Evolutionary conservation across 1,140 invertebrate species (phyloP), one percentile per base, ranked within the genome.

Genomic region (Chlorops oryzae): DNA sequence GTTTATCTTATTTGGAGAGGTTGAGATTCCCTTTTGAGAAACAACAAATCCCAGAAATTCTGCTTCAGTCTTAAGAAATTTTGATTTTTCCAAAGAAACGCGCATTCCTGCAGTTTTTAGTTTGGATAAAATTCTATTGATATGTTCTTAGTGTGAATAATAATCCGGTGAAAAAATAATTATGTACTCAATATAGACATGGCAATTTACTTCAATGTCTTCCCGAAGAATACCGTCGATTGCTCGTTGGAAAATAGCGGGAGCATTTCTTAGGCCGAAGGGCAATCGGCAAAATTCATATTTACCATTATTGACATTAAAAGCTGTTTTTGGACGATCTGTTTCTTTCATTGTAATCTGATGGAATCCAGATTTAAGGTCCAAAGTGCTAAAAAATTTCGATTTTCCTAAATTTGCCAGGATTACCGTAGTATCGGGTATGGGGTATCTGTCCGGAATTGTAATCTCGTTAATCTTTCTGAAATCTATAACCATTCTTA

Each of bases 91-190:
- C 12, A 2, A 5, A 15, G 35, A 38, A 17, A 18, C 40, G 21
- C 27, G 28, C 42, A 34, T 55, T 9, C 13, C 20, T 5, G 18
- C 47, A 13, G 34, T 17, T 9, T 21, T 40, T 12, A 50, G 13
- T 37, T 37, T 51, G 6, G 61, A 20, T 25, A 75, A 67, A 5
- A 74, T 51, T 39, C 58, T 35, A 39, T 47, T 51, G 9, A 76
- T 37, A 55, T 63, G 64, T 32, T 40, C 9, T 9, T 53, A 34
- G 50, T 69, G 65, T n/a, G n/a, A n/a, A n/a, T n/a, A 50, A 28
- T 57, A 22, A 7, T 12, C 23, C 7, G 24, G 17, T 47, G 54
- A 52, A 3, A 54, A 52, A 4, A 65, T 52, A 1, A 61, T 39
- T 5, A 65, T 52, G 24, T 61, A 58, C 38, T 65, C 59, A 9